Conservation (phyloP, 2,797 vertebrate species). For the Bovichtus variegatus region DNA sequence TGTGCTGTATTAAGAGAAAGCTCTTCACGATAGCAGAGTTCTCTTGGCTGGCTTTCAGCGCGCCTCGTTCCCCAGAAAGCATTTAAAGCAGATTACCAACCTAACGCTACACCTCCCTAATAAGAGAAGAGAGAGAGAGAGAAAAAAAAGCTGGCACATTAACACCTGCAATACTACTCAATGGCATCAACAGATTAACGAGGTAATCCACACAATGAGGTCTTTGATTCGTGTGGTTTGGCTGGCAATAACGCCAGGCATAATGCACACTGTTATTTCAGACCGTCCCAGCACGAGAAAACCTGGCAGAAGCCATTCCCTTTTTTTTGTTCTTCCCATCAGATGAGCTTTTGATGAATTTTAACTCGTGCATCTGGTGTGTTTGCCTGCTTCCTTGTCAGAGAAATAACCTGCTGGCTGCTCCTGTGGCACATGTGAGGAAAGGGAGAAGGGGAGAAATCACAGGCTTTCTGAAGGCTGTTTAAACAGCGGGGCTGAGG, state of each 20-base stretch:
- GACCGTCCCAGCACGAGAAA: conserved; percentile 77
- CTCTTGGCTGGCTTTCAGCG: conserved; percentile 79
- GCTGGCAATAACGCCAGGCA: conserved; percentile 77
- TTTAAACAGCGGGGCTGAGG: conserved; percentile 75
- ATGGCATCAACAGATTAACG: conserved; percentile 86
- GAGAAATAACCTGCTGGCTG: conserved; percentile 74
- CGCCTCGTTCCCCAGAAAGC: conserved; percentile 82
- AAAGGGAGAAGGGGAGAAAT: conserved; percentile 64
- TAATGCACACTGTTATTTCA: conserved; percentile 81
- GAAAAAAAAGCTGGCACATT: conserved; percentile 77
- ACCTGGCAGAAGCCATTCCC: conserved; percentile 72
- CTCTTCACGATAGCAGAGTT: conserved; percentile 65
- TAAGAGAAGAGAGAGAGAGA: conserved; percentile 62
- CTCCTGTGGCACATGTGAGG: conserved; percentile 66
- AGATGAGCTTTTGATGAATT: conserved; percentile 78
- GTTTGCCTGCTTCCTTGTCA: conserved; percentile 62
- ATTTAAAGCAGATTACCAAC: conserved; percentile 85
- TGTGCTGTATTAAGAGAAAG: conserved; percentile 66
- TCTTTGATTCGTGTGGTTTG: conserved; percentile 84
- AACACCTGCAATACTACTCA: conserved; percentile 84
- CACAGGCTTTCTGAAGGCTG: conserved; percentile 72
- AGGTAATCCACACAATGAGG: conserved; percentile 87
- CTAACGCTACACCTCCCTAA: conserved; percentile 80
- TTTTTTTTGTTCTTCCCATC: conserved; percentile 62
- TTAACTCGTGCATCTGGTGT: conserved; percentile 74